Base-by-base conservation (phyloP, 2,797 vertebrate genomes). In the Danio albolineatus region DNA sequence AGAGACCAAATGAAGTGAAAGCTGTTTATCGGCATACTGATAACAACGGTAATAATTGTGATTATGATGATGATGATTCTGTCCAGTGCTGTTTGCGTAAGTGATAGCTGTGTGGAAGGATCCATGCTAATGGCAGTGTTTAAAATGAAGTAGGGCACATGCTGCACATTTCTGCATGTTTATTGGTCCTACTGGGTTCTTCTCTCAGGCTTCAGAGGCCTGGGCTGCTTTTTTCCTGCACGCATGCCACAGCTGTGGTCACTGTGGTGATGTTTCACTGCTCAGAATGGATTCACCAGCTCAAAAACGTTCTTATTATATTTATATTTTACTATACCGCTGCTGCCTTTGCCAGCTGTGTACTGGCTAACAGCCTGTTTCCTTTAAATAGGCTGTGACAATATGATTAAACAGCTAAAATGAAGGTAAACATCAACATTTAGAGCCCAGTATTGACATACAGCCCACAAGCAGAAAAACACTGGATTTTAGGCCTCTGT, bases 261-360 rank as follows among this genome's bases (percentile, higher is more conserved):
- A 86, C 90, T 93, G 93, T 87, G 94, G 93, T 93, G 92, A 94
- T 95, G 94, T 95, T 95, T 92, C 93, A 91, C 93, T 91, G 93
- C 94, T 94, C 93, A 95, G 94, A 94, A 95, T 95, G 94, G 94
- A 95, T 94, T 92, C 93, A 92, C 93, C 94, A 95, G 92, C 93
- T 93, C 93, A 93, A 95, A 95, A 94, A 94, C 93, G 91, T 92
- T 93, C 93, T 93, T 94, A 95, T 95, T 95, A 95, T 94, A 95
- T 95, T 95, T 95, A 94, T 95, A 94, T 94, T 95, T 94, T 95
- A 95, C 93, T 95, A 93, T 92, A 94, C 92, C 93, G 90, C 93
- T 80, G 65, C 88, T 91, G 91, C 85, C 88, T 89, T 80, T 92
- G 93, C 93, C 94, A 94, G 92, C 92, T 93, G 93, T 87, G 88